Percentiles rank a stretch among this genome's conserved stretches.
These are phyloP conservation scores for Vandiemenella viatica DNA, from an alignment of 2,888 invertebrate species.

Conservation along the genomic window DNA sequence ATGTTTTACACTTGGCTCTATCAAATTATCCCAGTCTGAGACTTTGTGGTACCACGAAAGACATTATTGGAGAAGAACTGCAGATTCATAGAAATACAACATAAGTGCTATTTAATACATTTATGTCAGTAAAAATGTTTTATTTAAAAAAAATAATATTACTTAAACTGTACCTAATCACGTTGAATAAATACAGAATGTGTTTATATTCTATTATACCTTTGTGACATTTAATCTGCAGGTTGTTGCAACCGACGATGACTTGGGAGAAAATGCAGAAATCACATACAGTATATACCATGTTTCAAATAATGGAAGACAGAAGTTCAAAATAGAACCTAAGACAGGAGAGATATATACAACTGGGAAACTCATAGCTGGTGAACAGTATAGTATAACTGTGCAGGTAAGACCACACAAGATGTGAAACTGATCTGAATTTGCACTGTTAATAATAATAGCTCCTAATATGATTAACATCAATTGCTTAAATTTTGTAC, in stretches of 20 bases:
- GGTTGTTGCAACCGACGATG: slow-evolving; percentile 71
- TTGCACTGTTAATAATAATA: neutral
- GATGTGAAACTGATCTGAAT: neutral
- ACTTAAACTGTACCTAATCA: no score
- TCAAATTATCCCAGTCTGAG: no score
- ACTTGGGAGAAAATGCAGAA: slow-evolving; percentile 69
- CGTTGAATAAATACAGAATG: no score
- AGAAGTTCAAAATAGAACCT: slow-evolving; percentile 71
- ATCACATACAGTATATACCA: slow-evolving; percentile 75
- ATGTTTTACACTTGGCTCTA: no score
- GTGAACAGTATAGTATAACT: slow-evolving; percentile 79
- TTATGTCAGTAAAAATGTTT: no score
- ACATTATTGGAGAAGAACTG: no score
- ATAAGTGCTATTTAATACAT: no score
- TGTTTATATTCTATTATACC: no score
- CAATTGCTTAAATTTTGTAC: slow-evolving; percentile 5
- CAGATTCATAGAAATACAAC: no score
- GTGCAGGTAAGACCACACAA: slow-evolving; percentile 42
- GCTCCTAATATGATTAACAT: neutral
- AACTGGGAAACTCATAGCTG: slow-evolving; percentile 64
- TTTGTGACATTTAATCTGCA: no score
- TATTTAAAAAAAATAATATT: no score
- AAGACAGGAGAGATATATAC: slow-evolving; percentile 59
- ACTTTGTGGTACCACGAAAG: no score
- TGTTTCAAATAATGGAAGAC: slow-evolving; percentile 77